Percentiles rank a stretch among this genome's conserved stretches.
phyloP scores from a whole-genome alignment of 1,140 invertebrate species.

The Anastatus disparis region DNA sequence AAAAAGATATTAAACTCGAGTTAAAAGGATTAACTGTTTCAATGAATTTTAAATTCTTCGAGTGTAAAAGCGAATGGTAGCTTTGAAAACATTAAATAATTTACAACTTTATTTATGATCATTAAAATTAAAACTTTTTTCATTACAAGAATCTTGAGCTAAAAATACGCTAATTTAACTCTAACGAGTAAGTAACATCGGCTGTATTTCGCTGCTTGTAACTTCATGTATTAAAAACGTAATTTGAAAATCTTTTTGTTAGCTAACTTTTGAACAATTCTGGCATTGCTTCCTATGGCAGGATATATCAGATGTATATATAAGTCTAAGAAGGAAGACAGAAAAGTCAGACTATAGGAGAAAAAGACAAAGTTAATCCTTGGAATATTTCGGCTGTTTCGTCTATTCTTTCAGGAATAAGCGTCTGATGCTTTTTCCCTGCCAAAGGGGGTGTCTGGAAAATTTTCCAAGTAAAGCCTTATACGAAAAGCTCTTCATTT shows the following conservation, averaged over 20 bases:
- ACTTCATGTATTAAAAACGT: not conserved
- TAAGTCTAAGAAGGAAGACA: not conserved
- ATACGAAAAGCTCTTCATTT: too few relatives aligned
- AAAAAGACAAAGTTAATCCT: conserved; percentile 12
- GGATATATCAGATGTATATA: not conserved
- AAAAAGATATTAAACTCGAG: not conserved
- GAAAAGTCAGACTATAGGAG: not conserved
- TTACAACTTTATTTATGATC: not conserved
- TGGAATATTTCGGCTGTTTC: conserved; percentile 3
- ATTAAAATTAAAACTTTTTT: not conserved
- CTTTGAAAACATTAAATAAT: not conserved
- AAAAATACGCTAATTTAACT: not conserved
- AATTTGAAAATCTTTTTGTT: conserved; percentile 1
- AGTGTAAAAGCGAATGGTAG: not conserved
- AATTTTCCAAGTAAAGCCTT: conserved; percentile 55
- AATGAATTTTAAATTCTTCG: not conserved
- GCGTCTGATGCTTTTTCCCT: not conserved
- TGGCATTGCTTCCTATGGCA: not conserved
- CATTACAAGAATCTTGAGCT: too few relatives aligned
- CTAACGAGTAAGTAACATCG: not conserved
- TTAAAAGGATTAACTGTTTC: too few relatives aligned
- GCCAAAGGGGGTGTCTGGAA: conserved; percentile 50
- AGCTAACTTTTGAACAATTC: not conserved
- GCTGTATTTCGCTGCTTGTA: not conserved
- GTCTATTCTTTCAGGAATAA: not conserved